Evolutionary conservation across 2,888 invertebrate genomes (phyloP).

Genomic region (Deilephila porcellus): DNA sequence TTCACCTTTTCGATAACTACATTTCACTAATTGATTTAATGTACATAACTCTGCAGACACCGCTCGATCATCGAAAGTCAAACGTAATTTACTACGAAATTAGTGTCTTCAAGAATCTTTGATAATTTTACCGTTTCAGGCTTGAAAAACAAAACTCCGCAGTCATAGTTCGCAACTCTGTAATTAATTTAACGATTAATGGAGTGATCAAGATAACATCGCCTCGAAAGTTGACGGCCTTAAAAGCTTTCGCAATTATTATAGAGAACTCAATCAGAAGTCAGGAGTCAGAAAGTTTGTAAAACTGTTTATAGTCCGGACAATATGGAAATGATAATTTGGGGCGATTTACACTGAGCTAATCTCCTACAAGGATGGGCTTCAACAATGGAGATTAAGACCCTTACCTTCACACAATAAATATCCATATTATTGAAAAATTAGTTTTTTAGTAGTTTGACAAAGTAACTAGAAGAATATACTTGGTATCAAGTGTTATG

Average conservation of each 20-base stretch:
- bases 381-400: too few relatives aligned
- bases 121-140: slow-evolving; percentile 20
- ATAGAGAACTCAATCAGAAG: slow-evolving; percentile 41
- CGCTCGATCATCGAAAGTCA: neutral
- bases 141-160: slow-evolving; percentile 24
- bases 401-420: too few relatives aligned
- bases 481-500: too few relatives aligned
- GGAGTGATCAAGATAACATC: slow-evolving; percentile 46
- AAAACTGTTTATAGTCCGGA: neutral
- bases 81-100: slow-evolving; percentile 17
- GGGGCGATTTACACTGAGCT: too few relatives aligned
- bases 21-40: slow-evolving; percentile 7
- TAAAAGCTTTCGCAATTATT: slow-evolving; percentile 41
- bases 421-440: too few relatives aligned
- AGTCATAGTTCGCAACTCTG: slow-evolving; percentile 32
- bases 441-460: too few relatives aligned
- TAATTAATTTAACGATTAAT: slow-evolving; percentile 43
- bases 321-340: too few relatives aligned
- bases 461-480: too few relatives aligned
- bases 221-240: slow-evolving; percentile 49
- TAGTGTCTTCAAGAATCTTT: slow-evolving; percentile 7
- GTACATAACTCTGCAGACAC: neutral
- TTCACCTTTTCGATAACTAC: too few relatives aligned
- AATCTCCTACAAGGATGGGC: too few relatives aligned
- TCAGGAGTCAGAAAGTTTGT: slow-evolving; percentile 28